Base-by-base conservation (phyloP, 2,113 vertebrate genomes). In the Pelusios castaneus region DNA sequence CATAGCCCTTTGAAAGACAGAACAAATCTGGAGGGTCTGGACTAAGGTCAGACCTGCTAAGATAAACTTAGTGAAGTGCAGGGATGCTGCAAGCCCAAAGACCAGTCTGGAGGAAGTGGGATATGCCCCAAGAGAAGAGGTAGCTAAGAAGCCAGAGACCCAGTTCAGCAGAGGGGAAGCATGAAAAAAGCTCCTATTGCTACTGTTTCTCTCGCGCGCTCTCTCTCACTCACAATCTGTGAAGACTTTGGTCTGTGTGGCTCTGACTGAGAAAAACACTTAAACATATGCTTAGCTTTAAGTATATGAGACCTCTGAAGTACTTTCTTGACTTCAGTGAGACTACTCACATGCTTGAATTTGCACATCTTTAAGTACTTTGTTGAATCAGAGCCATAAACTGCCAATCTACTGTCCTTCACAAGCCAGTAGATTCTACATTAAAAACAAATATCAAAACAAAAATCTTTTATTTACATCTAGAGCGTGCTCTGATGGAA, bases 251-350 rank as follows among this genome's bases (percentile, higher is more conserved):
- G 25, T 88, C 8, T 55, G 58, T 92, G 31, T 75, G n/a, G 10
- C 80, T 45, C 73, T 67, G 34, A 58, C 82, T 60, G 91, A 49
- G 84, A 21, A 78, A 51, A 93, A 3, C 10, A 43, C 3, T 51
- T 41, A 67, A 63, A 82, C 4, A 70, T 0, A 0, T 49, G 21
- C n/a, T 70, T 70, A 60, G 27, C 8, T 85, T 75, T 87, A 87
- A 56, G 11, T 8, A 21, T 6, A 19, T 90, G 8, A 34, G 58
- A 16, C 31, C 31, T 22, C n/a, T 52, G 9, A 67, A 41, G 10
- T 54, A 70, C 7, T 12, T n/a, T 24, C 31, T 88, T 52, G 85
- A 31, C 43, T 89, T 84, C 91, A 24, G 80, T 56, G 47, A 25
- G 43, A 0, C 38, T 90, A 24, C 8, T 90, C 51, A 2, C 16